These are phyloP conservation scores for Plagodis dolabraria DNA, from an alignment of 2,888 invertebrate species.

Conservation along the genomic window DNA sequence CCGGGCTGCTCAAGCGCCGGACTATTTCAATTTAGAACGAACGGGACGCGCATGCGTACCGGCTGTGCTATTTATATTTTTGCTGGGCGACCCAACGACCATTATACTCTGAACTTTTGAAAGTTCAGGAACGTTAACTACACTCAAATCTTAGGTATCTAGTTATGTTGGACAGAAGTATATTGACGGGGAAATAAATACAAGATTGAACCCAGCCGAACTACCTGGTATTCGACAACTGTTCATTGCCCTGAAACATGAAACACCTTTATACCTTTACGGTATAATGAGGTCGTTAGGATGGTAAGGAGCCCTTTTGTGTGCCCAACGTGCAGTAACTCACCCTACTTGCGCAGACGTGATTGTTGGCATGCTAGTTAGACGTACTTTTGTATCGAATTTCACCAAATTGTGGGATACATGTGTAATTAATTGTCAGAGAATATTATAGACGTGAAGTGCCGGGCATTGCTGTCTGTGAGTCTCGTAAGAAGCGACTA, in stretches of 20 bases:
- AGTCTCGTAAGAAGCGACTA: no score
- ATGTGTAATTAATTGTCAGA: no score
- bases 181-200: constrained; percentile 57
- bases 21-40: constrained; percentile 71
- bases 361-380: no score
- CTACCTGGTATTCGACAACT: constrained; percentile 28
- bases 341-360: no score
- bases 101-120: constrained; percentile 43
- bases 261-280: no score
- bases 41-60: constrained; percentile 56
- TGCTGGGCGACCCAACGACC: constrained; percentile 62
- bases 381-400: no score
- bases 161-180: constrained; percentile 31
- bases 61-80: constrained; percentile 69
- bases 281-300: no score
- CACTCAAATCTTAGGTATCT: constrained; percentile 9
- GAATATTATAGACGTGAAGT: no score
- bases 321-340: not conserved
- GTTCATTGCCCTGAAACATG: constrained; percentile 15
- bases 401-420: no score
- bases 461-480: no score
- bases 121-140: not conserved
- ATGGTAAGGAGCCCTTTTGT: not conserved
- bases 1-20: constrained; percentile 73
- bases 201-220: constrained; percentile 48